Conservation (phyloP, 2,113 vertebrate species). For the Neogale vison region DNA sequence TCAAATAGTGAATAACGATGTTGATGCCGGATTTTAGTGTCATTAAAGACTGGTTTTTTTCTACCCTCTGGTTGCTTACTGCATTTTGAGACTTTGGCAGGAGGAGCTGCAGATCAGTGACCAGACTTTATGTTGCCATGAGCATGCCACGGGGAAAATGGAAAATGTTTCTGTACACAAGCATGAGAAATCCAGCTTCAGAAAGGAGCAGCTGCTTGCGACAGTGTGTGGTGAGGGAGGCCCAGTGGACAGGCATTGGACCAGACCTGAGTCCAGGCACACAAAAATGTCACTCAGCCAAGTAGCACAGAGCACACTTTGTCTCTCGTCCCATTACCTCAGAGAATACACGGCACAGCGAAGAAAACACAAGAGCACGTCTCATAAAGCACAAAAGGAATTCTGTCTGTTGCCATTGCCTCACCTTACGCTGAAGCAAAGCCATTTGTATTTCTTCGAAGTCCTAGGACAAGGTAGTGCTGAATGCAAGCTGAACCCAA, state of each 20-base stretch:
- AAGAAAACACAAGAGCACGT: neutral
- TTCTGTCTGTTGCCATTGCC: neutral
- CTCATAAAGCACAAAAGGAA: neutral
- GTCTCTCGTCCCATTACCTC: neutral
- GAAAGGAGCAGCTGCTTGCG: neutral
- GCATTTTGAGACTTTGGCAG: neutral
- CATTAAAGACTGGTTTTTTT: neutral
- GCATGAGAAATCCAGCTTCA: neutral
- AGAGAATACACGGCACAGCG: neutral
- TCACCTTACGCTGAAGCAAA: neutral
- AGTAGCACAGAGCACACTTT: neutral
- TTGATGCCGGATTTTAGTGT: neutral
- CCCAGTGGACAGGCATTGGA: accelerated
- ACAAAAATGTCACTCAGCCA: neutral
- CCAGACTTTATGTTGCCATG: neutral
- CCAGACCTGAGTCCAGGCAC: neutral
- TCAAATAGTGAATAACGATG: neutral
- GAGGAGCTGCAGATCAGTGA: neutral
- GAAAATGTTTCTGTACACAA: neutral
- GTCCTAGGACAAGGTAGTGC: neutral
- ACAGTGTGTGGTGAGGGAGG: neutral
- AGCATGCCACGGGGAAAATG: neutral
- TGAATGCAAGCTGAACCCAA: neutral
- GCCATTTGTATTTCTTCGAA: neutral
- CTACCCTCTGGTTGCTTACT: neutral